phyloP scores from a whole-genome alignment of 2,888 invertebrate genomes.

The Oxycera nigricornis region DNA sequence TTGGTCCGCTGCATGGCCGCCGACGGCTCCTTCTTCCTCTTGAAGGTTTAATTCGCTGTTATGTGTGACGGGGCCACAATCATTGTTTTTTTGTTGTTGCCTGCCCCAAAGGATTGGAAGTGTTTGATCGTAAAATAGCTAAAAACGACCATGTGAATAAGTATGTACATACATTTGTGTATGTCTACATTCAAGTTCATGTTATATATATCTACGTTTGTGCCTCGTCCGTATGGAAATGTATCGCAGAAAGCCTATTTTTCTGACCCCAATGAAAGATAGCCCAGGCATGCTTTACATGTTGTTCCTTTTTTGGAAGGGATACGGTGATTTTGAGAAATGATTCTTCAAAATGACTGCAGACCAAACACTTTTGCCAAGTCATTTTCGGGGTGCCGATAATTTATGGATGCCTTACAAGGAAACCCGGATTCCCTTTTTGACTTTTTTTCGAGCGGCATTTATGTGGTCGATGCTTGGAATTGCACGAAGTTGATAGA shows the following conservation, averaged over 20 bases:
- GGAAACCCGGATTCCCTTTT: conserved; percentile 9
- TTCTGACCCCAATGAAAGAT: background rate
- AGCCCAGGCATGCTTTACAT: background rate
- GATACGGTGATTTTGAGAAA: background rate
- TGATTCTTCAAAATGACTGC: background rate
- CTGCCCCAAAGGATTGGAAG: conserved; percentile 5
- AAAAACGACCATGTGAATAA: conserved; percentile 3
- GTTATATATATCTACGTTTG: background rate
- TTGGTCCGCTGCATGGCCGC: background rate
- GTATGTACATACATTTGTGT: background rate
- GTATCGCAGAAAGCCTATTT: background rate
- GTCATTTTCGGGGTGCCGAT: conserved; percentile 20
- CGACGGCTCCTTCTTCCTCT: background rate
- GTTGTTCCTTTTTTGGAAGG: background rate
- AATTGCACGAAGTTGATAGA: no score
- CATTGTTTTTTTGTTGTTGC: background rate
- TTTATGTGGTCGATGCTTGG: background rate
- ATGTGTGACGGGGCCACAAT: background rate
- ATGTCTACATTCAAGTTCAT: background rate
- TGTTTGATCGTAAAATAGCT: conserved; percentile 25
- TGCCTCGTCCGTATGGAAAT: conserved; percentile 17
- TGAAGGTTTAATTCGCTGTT: no score
- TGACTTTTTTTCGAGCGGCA: background rate
- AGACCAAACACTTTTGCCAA: background rate
- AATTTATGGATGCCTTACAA: conserved; percentile 33